Evolutionary conservation across 2,888 invertebrate genomes (phyloP).

Genomic region (Seira sanloemensis): DNA sequence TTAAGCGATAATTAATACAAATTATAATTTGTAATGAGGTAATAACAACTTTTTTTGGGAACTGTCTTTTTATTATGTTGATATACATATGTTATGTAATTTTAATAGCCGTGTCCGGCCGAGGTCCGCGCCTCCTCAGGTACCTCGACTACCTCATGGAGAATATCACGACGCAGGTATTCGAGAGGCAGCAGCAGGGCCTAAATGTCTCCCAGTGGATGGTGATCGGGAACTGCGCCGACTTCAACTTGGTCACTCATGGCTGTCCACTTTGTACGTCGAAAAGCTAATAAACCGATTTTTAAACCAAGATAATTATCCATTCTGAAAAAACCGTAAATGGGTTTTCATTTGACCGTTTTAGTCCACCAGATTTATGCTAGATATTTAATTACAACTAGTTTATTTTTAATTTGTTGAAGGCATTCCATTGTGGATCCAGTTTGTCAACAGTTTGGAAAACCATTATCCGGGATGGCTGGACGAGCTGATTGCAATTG

Average conservation of each 20-base stretch:
- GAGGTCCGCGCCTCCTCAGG: not conserved
- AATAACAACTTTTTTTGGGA: too few species aligned
- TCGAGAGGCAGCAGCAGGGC: not conserved
- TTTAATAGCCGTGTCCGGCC: too few species aligned
- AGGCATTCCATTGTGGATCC: constrained; percentile 48
- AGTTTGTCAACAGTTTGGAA: constrained; percentile 33
- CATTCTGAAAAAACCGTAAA: too few species aligned
- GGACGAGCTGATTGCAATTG: constrained; percentile 34
- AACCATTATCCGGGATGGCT: constrained; percentile 44
- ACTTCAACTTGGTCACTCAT: constrained; percentile 20
- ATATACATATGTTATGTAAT: too few species aligned
- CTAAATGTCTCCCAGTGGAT: constrained; percentile 8
- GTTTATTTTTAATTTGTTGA: not conserved
- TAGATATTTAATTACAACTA: not conserved
- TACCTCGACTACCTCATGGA: constrained; percentile 12
- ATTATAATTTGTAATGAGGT: too few species aligned
- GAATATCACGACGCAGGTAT: constrained; percentile 11
- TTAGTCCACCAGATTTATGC: too few species aligned
- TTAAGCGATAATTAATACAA: too few species aligned
- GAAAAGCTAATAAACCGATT: not conserved
- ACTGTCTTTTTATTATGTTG: too few species aligned
- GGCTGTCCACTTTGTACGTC: constrained; percentile 12
- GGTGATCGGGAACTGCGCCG: not conserved
- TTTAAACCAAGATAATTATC: too few species aligned
- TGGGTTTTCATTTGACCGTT: too few species aligned